Base-by-base conservation (phyloP, 1,140 invertebrate genomes). In the Drosophila kepulauana region DNA sequence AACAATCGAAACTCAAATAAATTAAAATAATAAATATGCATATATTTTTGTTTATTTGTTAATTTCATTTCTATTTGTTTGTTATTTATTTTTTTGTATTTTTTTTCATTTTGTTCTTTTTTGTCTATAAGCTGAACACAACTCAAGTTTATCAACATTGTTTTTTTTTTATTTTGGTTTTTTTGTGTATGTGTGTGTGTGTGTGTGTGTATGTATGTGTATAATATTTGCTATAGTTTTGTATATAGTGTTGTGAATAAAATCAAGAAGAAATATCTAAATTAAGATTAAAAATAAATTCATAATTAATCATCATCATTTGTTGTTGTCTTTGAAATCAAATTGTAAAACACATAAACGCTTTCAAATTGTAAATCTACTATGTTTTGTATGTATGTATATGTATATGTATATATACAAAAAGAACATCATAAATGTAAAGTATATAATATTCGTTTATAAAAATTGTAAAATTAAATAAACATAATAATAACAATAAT, bases 61-160 rank as follows among this genome's bases (percentile, higher is more conserved):
- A 38, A 38, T 38, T 38, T 38, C 35, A 38, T 66, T 59, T 30
- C 49, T 48, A 16, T 46, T 33, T 48, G 6, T 46, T 35, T 64
- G 25, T 61, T 62, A 46, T 41, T 8, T 45, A 35, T 56, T 35
- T 58, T 46, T 54, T 43, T 56, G 57, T 57, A 54, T 33, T 48
- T 79, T 74, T 57, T 25, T 62, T 54, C 10, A 62, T 51, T 65
- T 70, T 35, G 6, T 33, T 49, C 16, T 66, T 54, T 64, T 48
- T 13, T 51, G 28, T 72, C 59, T 73, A 54, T 48, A 81, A 66
- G 69, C 69, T 70, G 80, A 82, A 82, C 79, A 82, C 75, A 82
- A 82, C 79, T 82, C 61, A 75, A 77, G 68, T 52, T 63, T 81
- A 81, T 73, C 68, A 73, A 81, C 62, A 81, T 73, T 81, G 25